Evolutionary conservation across 2,797 vertebrate species (phyloP).

Genomic region (Tapera naevia): DNA sequence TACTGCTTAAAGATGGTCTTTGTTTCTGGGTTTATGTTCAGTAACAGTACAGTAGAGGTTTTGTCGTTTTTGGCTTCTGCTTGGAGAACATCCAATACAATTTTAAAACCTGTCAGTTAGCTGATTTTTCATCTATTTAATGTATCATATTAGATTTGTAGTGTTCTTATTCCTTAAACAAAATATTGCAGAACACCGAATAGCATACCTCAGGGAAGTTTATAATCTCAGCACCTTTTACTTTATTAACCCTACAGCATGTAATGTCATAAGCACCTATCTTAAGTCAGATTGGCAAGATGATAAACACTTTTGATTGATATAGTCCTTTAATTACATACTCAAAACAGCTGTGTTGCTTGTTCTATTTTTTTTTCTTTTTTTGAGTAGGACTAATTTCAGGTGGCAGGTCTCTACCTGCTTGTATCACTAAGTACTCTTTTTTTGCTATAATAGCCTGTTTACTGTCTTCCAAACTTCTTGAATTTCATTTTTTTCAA

Average conservation of each 20-base stretch:
- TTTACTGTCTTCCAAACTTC: background rate
- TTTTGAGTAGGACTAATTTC: background rate
- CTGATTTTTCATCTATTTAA: constrained; percentile 13
- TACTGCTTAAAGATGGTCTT: background rate
- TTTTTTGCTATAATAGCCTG: background rate
- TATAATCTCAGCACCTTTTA: background rate
- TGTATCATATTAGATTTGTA: background rate
- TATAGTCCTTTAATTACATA: background rate
- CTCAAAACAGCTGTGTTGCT: background rate
- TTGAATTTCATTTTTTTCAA: background rate
- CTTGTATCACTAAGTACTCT: background rate
- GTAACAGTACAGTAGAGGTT: background rate
- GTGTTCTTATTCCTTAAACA: constrained; percentile 1
- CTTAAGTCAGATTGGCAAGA: background rate
- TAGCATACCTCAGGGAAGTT: background rate
- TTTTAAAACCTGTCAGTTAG: constrained; percentile 36
- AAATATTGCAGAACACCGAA: background rate
- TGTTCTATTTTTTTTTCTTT: background rate
- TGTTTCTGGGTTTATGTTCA: background rate
- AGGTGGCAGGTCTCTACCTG: background rate
- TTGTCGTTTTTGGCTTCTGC: background rate
- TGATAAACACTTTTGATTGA: background rate
- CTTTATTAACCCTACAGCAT: background rate
- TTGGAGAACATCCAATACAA: constrained; percentile 18
- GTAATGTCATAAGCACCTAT: background rate